phyloP scores from a whole-genome alignment of 2,888 invertebrate species.

The Siphonodentalium dalli region DNA sequence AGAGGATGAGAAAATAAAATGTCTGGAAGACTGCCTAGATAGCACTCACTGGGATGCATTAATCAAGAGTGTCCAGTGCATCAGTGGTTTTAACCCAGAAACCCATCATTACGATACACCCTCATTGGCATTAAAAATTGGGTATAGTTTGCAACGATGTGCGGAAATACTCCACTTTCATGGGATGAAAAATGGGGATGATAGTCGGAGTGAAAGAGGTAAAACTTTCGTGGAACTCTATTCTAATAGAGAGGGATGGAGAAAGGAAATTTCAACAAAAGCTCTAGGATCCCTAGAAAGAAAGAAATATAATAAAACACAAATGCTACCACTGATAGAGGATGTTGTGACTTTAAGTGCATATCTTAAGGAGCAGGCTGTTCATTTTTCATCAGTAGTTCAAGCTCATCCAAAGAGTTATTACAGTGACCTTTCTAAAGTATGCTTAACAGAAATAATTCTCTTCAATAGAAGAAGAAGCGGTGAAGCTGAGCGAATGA shows the following conservation, averaged over 20 bases:
- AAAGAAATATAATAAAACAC: conserved; percentile 18
- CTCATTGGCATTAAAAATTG: conserved; percentile 20
- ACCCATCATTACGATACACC: conserved; percentile 11
- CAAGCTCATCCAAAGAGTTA: neutral
- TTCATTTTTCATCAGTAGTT: neutral
- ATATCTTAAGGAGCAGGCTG: neutral
- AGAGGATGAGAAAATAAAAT: conserved; percentile 1
- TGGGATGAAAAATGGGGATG: conserved; percentile 7
- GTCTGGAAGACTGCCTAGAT: conserved; percentile 7
- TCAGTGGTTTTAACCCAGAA: conserved; percentile 12
- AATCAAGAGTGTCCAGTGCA: conserved; percentile 4
- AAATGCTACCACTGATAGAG: conserved; percentile 20
- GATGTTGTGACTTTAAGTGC: conserved; percentile 19
- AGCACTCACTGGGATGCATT: conserved; percentile 6
- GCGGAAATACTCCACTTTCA: conserved; percentile 6
- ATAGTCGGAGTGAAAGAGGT: neutral
- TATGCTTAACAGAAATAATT: conserved; percentile 20
- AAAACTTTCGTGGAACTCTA: conserved; percentile 9
- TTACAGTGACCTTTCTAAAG: conserved; percentile 12
- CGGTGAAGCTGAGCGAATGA: conserved; percentile 61
- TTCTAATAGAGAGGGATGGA: conserved; percentile 20
- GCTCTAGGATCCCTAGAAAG: conserved; percentile 11
- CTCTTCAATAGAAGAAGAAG: conserved; percentile 70
- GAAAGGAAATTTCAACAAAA: conserved; percentile 6
- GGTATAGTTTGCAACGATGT: conserved; percentile 16